Percentiles rank a stretch among this genome's conserved stretches.
These are phyloP conservation scores for Isichthys henryi DNA, from an alignment of 2,113 vertebrate species.

Conservation along the genomic window DNA sequence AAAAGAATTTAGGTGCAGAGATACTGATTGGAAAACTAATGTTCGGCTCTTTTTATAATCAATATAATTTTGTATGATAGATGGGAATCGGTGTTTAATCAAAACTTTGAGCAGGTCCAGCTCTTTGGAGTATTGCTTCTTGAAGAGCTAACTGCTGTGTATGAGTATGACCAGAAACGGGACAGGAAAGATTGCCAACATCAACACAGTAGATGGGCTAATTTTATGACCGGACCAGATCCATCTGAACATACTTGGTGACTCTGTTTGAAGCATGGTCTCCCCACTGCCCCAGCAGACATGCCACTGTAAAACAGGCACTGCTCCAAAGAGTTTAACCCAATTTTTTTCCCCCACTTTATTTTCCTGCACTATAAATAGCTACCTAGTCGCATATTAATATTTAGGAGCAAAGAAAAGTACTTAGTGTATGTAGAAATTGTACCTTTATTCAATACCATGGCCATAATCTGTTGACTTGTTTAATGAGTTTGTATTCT, in stretches of 20 bases:
- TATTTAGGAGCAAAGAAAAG: conserved; percentile 20
- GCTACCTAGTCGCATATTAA: conserved; percentile 20
- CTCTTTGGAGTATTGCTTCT: not conserved
- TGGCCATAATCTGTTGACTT: conserved; percentile 58
- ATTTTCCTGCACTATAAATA: conserved; percentile 29
- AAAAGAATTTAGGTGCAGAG: conserved; percentile 16
- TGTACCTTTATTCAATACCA: conserved; percentile 48
- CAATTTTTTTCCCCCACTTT: conserved; percentile 1
- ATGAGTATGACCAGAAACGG: not conserved
- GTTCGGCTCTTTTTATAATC: conserved; percentile 10
- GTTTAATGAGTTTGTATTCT: not conserved
- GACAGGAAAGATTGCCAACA: not conserved
- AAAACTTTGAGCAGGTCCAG: not conserved
- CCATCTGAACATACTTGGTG: conserved; percentile 18
- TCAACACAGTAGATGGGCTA: not conserved
- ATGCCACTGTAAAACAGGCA: conserved; percentile 18
- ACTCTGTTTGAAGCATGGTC: conserved; percentile 9
- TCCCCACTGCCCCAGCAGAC: conserved; percentile 25
- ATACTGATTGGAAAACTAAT: conserved; percentile 13
- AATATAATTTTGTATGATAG: conserved; percentile 17
- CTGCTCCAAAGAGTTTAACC: not conserved
- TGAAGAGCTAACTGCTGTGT: not conserved
- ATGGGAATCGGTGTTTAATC: not conserved
- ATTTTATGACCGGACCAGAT: not conserved
- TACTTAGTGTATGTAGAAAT: conserved; percentile 42